Evolutionary conservation across 2,113 vertebrate species (phyloP).

Genomic region (Potamarius usumacintae): DNA sequence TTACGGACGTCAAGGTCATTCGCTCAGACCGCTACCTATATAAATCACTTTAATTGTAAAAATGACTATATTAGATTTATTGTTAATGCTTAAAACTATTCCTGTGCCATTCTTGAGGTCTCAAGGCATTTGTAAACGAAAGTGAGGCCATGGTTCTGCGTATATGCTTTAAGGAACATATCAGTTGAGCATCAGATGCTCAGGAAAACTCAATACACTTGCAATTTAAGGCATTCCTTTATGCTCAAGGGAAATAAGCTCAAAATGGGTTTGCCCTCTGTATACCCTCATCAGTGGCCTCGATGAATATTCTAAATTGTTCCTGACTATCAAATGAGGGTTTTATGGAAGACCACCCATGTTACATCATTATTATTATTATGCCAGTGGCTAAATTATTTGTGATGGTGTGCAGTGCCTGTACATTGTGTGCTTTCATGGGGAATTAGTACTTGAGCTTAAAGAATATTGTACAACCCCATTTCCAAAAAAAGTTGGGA

Average conservation of each 20-base stretch:
- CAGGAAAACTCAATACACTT: conserved; percentile 6
- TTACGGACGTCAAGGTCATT: too few relatives aligned
- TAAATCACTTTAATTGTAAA: too few relatives aligned
- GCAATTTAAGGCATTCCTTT: neutral
- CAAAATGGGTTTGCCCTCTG: neutral
- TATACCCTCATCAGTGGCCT: neutral
- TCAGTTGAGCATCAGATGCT: neutral
- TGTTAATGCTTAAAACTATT: too few relatives aligned
- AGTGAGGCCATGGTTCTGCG: too few relatives aligned
- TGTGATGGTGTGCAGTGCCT: neutral
- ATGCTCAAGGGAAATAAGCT: conserved; percentile 5
- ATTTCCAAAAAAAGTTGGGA: neutral
- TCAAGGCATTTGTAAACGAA: too few relatives aligned
- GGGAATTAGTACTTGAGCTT: neutral
- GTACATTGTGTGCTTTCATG: neutral
- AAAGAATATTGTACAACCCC: neutral
- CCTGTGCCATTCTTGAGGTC: too few relatives aligned
- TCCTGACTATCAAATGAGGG: neutral
- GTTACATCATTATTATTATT: neutral
- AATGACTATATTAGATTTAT: too few relatives aligned
- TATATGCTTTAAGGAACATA: neutral
- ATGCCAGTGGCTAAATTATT: neutral
- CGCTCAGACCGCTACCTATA: too few relatives aligned
- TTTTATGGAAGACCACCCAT: neutral
- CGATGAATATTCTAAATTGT: neutral